Evolutionary conservation across 2,888 invertebrate genomes (phyloP), one percentile per base, ranked within the genome.

Genomic region (Drosophila mimica): DNA sequence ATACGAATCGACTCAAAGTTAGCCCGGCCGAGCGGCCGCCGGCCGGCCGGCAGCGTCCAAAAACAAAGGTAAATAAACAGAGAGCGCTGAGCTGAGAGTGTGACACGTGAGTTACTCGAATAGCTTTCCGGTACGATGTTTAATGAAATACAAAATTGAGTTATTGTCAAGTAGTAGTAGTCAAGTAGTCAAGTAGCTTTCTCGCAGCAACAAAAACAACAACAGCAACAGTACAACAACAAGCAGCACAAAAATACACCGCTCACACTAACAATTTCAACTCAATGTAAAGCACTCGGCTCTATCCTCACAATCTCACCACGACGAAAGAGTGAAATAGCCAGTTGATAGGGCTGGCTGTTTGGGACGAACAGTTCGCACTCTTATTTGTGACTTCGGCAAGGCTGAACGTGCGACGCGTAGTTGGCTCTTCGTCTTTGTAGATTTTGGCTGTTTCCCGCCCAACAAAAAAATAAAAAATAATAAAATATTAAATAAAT

Each of bases 371-470:
- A 2, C 25, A 15, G 3, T 34, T 9, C 6, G 9, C 80, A 82
- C 67, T 78, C 69, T 70, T 58, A 58, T 59, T 74, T 71, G 69
- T 73, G 82, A 72, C 74, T 68, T 67, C 56, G 82, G 70, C 66
- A 69, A 66, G 80, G 63, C 61, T 58, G 74, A 60, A 78, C 78
- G 85, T 84, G 71, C 73, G 69, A 46, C 85, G 82, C 80, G 80
- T 74, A 66, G 81, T 85, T 78, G 80, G 83, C 83, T 82, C 85
- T 85, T 85, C 85, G 85, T 80, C 70, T 83, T 76, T 83, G 89
- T 88, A 76, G 79, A 79, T 73, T 86, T 89, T 88, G 82, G 58
- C 86, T 90, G 85, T 85, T 85, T 85, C 86, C 86, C 86, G 90
- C 83, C 81, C 83, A 74, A 69, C 59, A 78, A 76, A 64, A 71